Evolutionary conservation across 2,888 invertebrate genomes (phyloP).

Genomic region (Apomyelois bistriatella): DNA sequence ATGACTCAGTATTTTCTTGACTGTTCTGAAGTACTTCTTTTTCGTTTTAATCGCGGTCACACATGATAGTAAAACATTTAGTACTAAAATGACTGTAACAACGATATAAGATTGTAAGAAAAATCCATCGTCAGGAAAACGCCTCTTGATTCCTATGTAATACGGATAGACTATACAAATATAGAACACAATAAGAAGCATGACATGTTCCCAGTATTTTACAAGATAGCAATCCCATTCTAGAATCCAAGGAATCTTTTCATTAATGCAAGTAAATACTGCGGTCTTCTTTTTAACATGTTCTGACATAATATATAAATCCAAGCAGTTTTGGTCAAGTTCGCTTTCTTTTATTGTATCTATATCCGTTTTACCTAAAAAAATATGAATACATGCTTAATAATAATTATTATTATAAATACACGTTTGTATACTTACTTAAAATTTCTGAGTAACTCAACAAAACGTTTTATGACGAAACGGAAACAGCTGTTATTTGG

Average conservation of each 20-base stretch:
- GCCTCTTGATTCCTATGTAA: conserved; percentile 61
- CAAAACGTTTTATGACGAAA: no score
- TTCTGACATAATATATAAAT: conserved; percentile 68
- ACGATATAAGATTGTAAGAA: conserved; percentile 58
- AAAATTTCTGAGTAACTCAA: no score
- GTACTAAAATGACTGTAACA: conserved; percentile 55
- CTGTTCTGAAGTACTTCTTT: conserved; percentile 53
- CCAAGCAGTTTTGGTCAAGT: conserved; percentile 61
- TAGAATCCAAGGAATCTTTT: conserved; percentile 71
- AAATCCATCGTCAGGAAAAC: conserved; percentile 52
- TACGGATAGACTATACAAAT: conserved; percentile 72
- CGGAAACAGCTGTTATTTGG: no score
- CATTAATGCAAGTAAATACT: conserved; percentile 56
- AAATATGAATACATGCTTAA: not conserved
- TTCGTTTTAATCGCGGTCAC: conserved; percentile 72
- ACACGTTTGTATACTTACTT: no score
- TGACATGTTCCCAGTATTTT: conserved; percentile 69
- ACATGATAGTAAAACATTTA: conserved; percentile 64
- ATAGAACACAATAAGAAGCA: conserved; percentile 59
- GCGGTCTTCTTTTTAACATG: conserved; percentile 61
- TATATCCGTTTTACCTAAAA: conserved; percentile 50
- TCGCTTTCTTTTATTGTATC: conserved; percentile 52
- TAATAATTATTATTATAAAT: no score
- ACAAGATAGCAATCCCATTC: conserved; percentile 64
- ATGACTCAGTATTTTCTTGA: conserved; percentile 57